Conservation (phyloP, 2,797 vertebrate genomes). For the Molothrus ater region DNA sequence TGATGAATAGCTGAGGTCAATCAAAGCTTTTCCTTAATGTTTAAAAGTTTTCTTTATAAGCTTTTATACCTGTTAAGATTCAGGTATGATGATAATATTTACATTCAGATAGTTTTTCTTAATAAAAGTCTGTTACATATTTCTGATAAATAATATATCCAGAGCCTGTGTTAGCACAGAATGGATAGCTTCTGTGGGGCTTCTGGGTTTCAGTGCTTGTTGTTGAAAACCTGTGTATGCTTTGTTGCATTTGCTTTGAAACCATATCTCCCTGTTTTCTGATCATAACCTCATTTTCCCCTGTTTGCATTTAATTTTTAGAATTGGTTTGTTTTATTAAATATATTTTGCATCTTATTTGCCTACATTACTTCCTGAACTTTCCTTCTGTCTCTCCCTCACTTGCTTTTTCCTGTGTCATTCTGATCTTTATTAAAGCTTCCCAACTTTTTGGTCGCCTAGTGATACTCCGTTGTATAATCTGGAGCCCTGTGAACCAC, state of each 20-base stretch:
- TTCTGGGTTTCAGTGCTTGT: background rate
- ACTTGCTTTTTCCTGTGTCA: slow-evolving; percentile 92
- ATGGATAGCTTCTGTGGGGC: background rate
- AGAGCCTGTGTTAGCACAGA: background rate
- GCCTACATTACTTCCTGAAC: slow-evolving; percentile 80
- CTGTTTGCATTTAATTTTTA: slow-evolving; percentile 60
- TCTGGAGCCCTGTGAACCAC: slow-evolving; percentile 96
- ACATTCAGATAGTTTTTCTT: background rate
- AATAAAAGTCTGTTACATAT: background rate
- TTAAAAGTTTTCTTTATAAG: background rate
- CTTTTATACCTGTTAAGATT: background rate
- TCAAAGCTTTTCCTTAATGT: background rate
- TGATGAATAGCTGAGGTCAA: background rate
- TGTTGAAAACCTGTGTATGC: slow-evolving; percentile 22
- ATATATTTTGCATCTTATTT: slow-evolving; percentile 70
- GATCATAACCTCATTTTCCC: slow-evolving; percentile 60
- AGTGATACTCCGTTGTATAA: slow-evolving; percentile 99
- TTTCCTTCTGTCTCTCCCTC: slow-evolving; percentile 90
- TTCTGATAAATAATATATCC: background rate
- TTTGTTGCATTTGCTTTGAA: slow-evolving; percentile 59
- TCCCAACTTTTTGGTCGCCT: slow-evolving; percentile 99
- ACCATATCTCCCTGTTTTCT: slow-evolving; percentile 58
- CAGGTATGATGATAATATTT: background rate
- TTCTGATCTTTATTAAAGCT: slow-evolving; percentile 96
- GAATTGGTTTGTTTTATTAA: slow-evolving; percentile 51